Base-by-base conservation (phyloP, 2,113 vertebrate species). In the Gasterosteus aculeatus region DNA sequence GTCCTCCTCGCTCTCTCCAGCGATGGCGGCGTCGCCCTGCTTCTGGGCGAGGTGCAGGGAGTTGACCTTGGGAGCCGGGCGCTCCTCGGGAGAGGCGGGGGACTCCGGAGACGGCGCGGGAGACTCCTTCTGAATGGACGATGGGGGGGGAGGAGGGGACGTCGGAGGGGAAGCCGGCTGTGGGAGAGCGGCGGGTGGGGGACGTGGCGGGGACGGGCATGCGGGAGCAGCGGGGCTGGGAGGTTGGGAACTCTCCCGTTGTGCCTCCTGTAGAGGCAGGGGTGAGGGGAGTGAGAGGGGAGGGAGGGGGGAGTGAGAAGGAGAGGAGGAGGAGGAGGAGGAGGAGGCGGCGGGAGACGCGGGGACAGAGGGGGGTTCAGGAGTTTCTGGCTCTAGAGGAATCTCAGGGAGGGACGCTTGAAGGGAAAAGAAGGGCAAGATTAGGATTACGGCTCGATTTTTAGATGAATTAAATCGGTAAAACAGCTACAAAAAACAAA, bases 11-110 rank as follows among this genome's bases (percentile, higher is more conserved):
- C 96, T 97, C 91, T 98, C 96, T 3, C 96, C 96, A 2, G 93
- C 95, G 11, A 98, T 95, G n/a, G 96, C 96, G 0, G 96, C 96
- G 0, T 95, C 95, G 56, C 95, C 95, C 85, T 98, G 96, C 83
- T 97, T 97, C 93, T 96, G 95, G 70, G 96, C 96, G 58, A 97
- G 89, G 82, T 98, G 96, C 78, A 98, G 92, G 1, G n/a, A 93
- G 85, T 91, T 95, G 92, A 47, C 95, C 89, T 84, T 93, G 29
- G 91, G 90, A 44, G 92, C 82, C 0, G 94, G 94, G 0, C 84
- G 85, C 67, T 94, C 94, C 73, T 94, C 93, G 0, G 95, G 94
- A 31, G 91, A 88, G n/a, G 75, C 41, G 1, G 91, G 78, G 60
- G 93, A 90, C 72, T 92, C 90, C 0, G 91, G 91, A 2, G 91